A percentile compares a stretch with the other conserved stretches of the same genome.
Conservation (phyloP, 2,797 vertebrate species). For the Acanthurus lineatus region DNA sequence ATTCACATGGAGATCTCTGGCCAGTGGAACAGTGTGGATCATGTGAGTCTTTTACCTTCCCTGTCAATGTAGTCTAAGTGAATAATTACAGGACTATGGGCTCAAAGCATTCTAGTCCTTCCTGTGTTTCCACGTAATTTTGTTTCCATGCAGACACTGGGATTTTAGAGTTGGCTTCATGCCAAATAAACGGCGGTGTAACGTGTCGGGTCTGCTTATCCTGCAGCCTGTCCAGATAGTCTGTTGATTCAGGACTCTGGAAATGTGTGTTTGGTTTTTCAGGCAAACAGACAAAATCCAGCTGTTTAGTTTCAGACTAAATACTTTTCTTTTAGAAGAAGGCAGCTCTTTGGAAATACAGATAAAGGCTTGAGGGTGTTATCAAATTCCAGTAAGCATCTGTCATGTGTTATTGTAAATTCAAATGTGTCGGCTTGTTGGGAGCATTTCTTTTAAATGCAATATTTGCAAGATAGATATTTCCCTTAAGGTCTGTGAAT, state of each 20-base stretch:
- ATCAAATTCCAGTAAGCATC: background rate
- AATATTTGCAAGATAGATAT: background rate
- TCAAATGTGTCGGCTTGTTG: background rate
- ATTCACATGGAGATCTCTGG: conserved; percentile 83
- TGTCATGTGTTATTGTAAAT: background rate
- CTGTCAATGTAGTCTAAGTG: background rate
- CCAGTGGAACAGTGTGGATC: conserved; percentile 85
- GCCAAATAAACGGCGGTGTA: too few relatives aligned
- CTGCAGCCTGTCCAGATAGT: background rate
- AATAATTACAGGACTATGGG: background rate
- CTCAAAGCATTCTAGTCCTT: background rate
- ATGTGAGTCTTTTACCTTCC: conserved; percentile 84
- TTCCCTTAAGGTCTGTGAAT: background rate
- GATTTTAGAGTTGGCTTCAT: too few relatives aligned
- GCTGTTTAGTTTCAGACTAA: conserved; percentile 18
- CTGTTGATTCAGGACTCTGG: conserved; percentile 1
- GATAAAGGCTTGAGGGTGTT: background rate
- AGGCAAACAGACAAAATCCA: conserved; percentile 15
- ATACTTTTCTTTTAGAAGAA: conserved; percentile 12
- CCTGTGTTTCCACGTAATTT: background rate
- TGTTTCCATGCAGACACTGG: background rate
- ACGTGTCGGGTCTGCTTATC: background rate
- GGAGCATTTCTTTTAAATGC: background rate
- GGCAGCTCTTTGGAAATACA: background rate
- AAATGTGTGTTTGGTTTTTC: conserved; percentile 34